Percentiles rank a stretch among this genome's conserved stretches.
Evolutionary conservation across 2,113 vertebrate species (phyloP).

Genomic region (Tichodroma muraria): DNA sequence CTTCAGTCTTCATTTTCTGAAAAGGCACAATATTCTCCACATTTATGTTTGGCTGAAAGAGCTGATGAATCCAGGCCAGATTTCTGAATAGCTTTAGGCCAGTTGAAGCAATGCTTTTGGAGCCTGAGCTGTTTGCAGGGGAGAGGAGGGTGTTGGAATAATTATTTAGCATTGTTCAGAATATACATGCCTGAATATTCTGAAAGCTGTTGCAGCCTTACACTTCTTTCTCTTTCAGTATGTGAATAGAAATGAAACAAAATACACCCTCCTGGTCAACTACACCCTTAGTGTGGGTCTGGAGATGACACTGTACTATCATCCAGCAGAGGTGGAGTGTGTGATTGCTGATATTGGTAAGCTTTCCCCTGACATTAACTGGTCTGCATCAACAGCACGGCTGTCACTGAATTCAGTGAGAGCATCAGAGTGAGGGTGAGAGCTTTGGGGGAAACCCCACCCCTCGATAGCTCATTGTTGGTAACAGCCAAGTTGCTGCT

Average conservation of each 20-base stretch:
- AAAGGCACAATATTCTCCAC: background rate
- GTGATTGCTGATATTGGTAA: conserved; percentile 54
- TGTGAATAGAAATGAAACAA: conserved; percentile 63
- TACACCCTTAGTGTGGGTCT: conserved; percentile 35
- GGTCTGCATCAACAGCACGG: background rate
- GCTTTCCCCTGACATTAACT: background rate
- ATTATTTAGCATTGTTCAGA: background rate
- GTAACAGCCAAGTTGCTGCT: conserved; percentile 24
- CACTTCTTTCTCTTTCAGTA: conserved; percentile 35
- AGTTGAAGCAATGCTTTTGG: background rate
- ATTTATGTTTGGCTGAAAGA: background rate
- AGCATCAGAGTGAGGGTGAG: background rate
- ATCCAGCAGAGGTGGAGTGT: conserved; percentile 39
- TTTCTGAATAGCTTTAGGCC: conserved; percentile 12
- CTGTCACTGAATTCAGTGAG: background rate
- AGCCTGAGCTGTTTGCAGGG: background rate
- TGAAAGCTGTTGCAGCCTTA: background rate
- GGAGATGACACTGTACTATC: conserved; percentile 20
- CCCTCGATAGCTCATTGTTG: conserved; percentile 2
- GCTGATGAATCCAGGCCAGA: conserved; percentile 9
- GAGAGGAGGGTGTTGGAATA: background rate
- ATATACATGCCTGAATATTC: background rate
- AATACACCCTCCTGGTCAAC: conserved; percentile 52
- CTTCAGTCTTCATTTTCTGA: conserved; percentile 16
- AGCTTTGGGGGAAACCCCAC: conserved; percentile 27